A percentile compares a stretch with the other conserved stretches of the same genome.
These are phyloP conservation scores for Globicephala melas DNA, from an alignment of 2,113 vertebrate genomes.

Conservation along the genomic window DNA sequence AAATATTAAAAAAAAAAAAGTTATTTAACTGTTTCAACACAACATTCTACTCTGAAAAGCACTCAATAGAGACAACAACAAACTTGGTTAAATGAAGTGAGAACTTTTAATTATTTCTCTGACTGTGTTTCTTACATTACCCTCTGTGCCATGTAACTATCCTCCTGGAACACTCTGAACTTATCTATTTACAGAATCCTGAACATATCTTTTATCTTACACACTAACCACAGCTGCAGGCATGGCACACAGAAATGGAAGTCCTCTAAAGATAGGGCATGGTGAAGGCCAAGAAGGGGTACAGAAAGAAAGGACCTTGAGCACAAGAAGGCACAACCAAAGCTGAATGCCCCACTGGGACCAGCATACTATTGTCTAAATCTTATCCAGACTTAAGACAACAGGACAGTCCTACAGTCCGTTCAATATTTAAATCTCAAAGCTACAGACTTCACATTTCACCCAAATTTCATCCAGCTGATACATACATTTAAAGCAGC, in stretches of 20 bases:
- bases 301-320: background rate
- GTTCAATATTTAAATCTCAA: background rate
- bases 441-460: background rate
- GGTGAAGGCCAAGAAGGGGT: background rate
- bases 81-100: background rate
- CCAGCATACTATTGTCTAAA: background rate
- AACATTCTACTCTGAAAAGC: conserved; percentile 1
- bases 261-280: background rate
- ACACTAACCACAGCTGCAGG: background rate
- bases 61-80: background rate
- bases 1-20: background rate
- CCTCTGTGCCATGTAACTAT: background rate
- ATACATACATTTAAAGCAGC: background rate
- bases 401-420: background rate
- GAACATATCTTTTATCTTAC: background rate
- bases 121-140: background rate
- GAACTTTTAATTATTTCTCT: background rate
- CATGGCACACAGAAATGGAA: background rate
- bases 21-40: conserved; percentile 19
- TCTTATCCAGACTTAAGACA: background rate
- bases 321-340: background rate
- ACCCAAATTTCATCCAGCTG: background rate
- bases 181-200: background rate
- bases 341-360: background rate
- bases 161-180: background rate